A percentile compares a stretch with the other conserved stretches of the same genome.
Evolutionary conservation across 2,113 vertebrate genomes (phyloP).

Genomic region (Vidua macroura): DNA sequence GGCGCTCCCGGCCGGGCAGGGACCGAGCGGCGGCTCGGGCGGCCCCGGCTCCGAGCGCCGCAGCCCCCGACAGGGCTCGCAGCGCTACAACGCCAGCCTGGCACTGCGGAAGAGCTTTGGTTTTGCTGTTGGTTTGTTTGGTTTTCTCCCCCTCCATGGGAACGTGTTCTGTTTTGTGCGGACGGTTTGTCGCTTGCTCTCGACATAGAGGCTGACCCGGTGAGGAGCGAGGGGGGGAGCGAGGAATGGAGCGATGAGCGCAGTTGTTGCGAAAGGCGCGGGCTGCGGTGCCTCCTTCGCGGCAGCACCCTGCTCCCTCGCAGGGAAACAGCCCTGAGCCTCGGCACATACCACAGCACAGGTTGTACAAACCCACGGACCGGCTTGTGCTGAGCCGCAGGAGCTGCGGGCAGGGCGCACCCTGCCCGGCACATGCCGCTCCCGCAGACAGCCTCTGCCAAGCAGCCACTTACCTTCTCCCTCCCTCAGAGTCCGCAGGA

Average conservation of each 20-base stretch:
- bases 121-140: background rate
- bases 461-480: slow-evolving; percentile 60
- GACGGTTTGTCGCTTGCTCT: slow-evolving; percentile 48
- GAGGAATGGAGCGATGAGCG: background rate
- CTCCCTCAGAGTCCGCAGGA: slow-evolving; percentile 54
- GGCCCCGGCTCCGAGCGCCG: background rate
- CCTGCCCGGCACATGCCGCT: slow-evolving; percentile 41
- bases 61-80: background rate
- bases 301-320: slow-evolving; percentile 26
- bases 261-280: slow-evolving; percentile 22
- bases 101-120: background rate
- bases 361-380: slow-evolving; percentile 33
- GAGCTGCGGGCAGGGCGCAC: slow-evolving; percentile 14
- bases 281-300: slow-evolving; percentile 21
- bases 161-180: slow-evolving; percentile 57
- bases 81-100: background rate
- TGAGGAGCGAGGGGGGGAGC: background rate
- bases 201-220: slow-evolving; percentile 18
- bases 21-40: background rate
- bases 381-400: slow-evolving; percentile 9
- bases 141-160: background rate
- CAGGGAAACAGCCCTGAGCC: slow-evolving; percentile 17
- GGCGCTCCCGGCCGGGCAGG: background rate
- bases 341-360: slow-evolving; percentile 28
- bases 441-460: slow-evolving; percentile 36